Base-by-base conservation (phyloP, 2,113 vertebrate genomes). In the Gopherus evgoodei region DNA sequence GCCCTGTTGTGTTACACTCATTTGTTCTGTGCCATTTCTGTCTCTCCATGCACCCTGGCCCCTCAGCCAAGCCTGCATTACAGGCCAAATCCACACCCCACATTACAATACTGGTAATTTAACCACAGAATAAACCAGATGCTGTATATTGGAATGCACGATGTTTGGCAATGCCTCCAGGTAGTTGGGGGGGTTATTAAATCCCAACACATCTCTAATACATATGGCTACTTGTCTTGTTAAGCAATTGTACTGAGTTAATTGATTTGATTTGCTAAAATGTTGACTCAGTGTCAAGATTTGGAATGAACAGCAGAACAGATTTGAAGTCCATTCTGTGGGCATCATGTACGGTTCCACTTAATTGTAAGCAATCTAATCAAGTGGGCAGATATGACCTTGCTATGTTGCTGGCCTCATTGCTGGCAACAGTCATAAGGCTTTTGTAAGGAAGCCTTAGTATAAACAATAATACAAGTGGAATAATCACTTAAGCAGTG, bases 261-360 rank as follows among this genome's bases (percentile, higher is more conserved):
- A 84, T 72, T 52, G 52, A 80, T 85, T 65, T 85, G 83, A 85
- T 90, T 90, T 90, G 72, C 81, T 87, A 57, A 89, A 89, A 81
- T 84, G 54, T 17, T 44, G 49, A 86, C 38, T 57, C 25, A 25
- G 19, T 65, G 54, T 82, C 84, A 78, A 78, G 53, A 79, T 82
- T n/a, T 86, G 57, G 91, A 89, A 88, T 65, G 57, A 81, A 72
- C 13, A 80, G 62, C 62, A 94, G 79, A 86, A 59, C 50, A 90
- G 49, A 81, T 72, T 84, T 59, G 31, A 86, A 62, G 53, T 89
- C 11, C 0, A 29, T 81, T 84, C 90, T 87, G 35, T 80, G 79
- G 52, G 38, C 78, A 75, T 83, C 52, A 83, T 59, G 83, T 47
- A 87, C 22, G 1, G 35, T 76, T 59, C 80, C 80, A 83, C 29